Conservation (phyloP, 2,797 vertebrate species). For the Tamandua tetradactyla region DNA sequence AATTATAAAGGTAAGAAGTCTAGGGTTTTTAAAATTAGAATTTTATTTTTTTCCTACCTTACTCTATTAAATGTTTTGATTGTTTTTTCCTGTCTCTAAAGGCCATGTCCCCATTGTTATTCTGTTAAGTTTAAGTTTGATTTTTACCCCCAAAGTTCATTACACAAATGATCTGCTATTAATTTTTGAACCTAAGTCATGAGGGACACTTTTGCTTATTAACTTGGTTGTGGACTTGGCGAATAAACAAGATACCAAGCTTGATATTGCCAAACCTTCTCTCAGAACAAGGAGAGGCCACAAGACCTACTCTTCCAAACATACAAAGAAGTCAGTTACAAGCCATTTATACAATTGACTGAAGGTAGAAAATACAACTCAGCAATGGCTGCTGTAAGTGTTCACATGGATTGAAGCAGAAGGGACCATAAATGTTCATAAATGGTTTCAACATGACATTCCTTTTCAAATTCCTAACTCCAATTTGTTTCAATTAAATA, state of each 20-base stretch:
- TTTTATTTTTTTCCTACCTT: background rate
- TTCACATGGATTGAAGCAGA: background rate
- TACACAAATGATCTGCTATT: no score
- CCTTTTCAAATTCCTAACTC: no score
- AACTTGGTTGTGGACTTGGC: background rate
- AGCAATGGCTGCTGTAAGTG: background rate
- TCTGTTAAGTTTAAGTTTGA: background rate
- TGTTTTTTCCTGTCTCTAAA: background rate
- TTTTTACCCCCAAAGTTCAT: background rate
- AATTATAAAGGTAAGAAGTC: background rate
- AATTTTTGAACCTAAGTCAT: background rate
- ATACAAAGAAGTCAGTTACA: background rate
- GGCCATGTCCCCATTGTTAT: background rate
- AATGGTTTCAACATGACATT: background rate
- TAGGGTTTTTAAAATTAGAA: background rate
- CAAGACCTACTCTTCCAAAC: background rate
- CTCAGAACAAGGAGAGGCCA: no score
- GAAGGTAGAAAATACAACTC: background rate
- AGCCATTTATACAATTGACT: background rate
- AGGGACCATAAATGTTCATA: background rate
- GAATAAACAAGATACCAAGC: background rate
- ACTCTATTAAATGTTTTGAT: background rate
- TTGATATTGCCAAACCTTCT: no score
- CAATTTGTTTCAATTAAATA: background rate
- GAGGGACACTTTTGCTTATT: background rate